Base-by-base conservation (phyloP, 2,113 vertebrate genomes). In the Cololabis saira region DNA sequence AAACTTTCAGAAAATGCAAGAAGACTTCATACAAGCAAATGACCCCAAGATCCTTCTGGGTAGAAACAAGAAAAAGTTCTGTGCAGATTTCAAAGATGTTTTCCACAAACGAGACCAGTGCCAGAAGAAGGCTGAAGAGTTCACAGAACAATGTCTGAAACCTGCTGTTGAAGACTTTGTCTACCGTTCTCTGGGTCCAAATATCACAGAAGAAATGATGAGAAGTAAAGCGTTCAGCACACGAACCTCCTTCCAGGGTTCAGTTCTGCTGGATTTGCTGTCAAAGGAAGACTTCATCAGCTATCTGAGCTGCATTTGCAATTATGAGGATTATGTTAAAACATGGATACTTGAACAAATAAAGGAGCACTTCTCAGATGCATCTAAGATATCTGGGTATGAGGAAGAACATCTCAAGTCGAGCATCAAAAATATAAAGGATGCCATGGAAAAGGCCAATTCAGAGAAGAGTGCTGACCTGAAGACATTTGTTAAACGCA, bases 61-160 rank as follows among this genome's bases (percentile, higher is more conserved):
- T 6, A 24, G 75, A 48, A 71, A 65, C 52, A 91, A 76, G 60
- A 14, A 70, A 0, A 86, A 2, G 30, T 89, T 82, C 15, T 0
- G 0, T 10, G 6, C 16, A 0, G 82, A 76, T 0, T 92, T 92
- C 3, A 82, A 84, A 67, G 90, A 91, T 16, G 45, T 91, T 18
- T 92, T 85, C 19, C 1, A 76, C 19, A 0, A 87, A 47, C 56
- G 67, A 58, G 79, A 92, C 42, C 89, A 92, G 67, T 82, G 82
- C n/a, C 81, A 86, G 64, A 91, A 80, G 14, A 92, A 91, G 15
- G 87, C 91, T 54, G 5, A 83, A 40, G 88, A 90, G 59, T 92
- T 92, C 2, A 82, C 74, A 2, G 3, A 54, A 0, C 0, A 2
- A 0, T 87, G 88, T 1, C 61, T 92, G 49, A 80, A 17, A 16